Evolutionary conservation across 2,888 invertebrate genomes (phyloP).

Genomic region (Pandemis cinnamomeana): DNA sequence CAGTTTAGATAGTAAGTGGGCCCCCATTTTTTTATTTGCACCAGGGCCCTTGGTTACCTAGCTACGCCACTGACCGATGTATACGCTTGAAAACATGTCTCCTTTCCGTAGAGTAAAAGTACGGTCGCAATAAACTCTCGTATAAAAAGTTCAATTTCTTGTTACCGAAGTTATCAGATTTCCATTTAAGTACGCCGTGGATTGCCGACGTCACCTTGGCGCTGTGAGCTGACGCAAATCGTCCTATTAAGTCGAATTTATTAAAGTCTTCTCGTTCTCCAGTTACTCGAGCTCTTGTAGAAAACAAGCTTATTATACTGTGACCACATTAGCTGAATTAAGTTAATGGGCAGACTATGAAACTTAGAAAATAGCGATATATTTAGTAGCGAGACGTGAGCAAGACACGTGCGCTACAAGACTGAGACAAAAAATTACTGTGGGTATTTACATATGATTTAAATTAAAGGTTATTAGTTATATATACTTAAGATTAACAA

Average conservation of each 20-base stretch:
- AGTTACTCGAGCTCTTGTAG: slow-evolving; percentile 13
- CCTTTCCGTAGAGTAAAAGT: not conserved
- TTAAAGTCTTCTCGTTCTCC: slow-evolving; percentile 28
- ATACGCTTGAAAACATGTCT: no score
- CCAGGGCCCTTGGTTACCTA: no score
- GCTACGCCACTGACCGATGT: no score
- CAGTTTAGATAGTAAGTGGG: no score
- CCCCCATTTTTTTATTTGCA: no score
- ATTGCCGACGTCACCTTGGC: slow-evolving; percentile 18
- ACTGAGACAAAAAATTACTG: no score
- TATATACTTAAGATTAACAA: no score
- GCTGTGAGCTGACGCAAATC: slow-evolving; percentile 22
- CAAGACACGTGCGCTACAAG: no score
- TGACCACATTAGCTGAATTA: not conserved
- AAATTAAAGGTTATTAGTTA: no score
- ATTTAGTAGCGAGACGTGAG: no score
- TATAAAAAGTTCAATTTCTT: slow-evolving; percentile 32
- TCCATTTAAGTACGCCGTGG: slow-evolving; percentile 36
- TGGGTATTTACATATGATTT: no score
- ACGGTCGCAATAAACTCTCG: slow-evolving; percentile 18
- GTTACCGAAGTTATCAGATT: slow-evolving; percentile 31
- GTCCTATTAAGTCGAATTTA: slow-evolving; percentile 36
- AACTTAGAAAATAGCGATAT: no score
- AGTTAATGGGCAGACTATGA: not conserved
- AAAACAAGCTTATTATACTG: not conserved